A percentile compares a stretch with the other conserved stretches of the same genome.
phyloP scores from a whole-genome alignment of 2,888 invertebrate genomes.

The Maniola hyperantus region DNA sequence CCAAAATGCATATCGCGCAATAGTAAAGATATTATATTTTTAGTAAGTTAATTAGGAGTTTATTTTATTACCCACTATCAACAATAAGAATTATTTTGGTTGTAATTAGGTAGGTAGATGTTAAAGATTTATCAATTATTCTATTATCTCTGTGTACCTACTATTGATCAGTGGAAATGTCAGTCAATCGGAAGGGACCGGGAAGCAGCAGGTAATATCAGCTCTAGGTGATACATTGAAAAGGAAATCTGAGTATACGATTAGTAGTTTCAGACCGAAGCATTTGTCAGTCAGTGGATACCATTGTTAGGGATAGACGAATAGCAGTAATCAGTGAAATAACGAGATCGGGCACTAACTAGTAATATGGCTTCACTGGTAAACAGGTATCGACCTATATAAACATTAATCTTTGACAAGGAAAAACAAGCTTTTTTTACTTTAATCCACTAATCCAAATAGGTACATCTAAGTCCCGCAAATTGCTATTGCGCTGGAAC shows the following conservation, averaged over 20 bases:
- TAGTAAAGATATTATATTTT: no score
- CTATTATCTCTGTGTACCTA: no score
- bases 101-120: no score
- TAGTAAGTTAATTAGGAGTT: no score
- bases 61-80: no score
- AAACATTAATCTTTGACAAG: not conserved
- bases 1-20: no score
- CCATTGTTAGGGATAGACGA: slow-evolving; percentile 12
- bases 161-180: no score
- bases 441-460: not conserved
- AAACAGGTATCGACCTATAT: slow-evolving; percentile 8
- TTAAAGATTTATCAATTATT: no score
- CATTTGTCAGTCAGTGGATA: slow-evolving; percentile 18
- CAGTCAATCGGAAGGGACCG: no score
- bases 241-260: slow-evolving; percentile 16
- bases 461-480: no score
- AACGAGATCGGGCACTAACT: not conserved
- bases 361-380: slow-evolving; percentile 22
- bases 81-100: no score
- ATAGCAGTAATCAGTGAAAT: not conserved
- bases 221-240: slow-evolving; percentile 8
- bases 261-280: slow-evolving; percentile 8
- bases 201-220: slow-evolving; percentile 5
- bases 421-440: not conserved
- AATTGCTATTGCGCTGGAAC: no score